Evolutionary conservation across 1,140 invertebrate genomes (phyloP).

Genomic region (Drosophila parabipectinata): DNA sequence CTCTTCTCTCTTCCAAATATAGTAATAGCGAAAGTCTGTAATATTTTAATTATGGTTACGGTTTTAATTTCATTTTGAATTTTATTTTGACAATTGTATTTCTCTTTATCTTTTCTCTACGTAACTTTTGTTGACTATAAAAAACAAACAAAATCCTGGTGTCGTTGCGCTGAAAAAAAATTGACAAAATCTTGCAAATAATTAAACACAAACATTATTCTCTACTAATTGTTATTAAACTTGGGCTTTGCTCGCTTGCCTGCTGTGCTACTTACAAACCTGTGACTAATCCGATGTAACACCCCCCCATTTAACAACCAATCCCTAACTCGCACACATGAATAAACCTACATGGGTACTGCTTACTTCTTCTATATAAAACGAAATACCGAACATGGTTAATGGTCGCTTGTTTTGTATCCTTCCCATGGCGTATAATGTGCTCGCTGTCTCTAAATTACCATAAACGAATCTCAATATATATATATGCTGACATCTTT

Average conservation of each 20-base stretch:
- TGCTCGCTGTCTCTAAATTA: constrained; percentile 61
- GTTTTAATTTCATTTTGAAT: constrained; percentile 62
- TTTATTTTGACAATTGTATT: constrained; percentile 80
- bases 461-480: constrained; percentile 52
- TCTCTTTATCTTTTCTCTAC: constrained; percentile 76
- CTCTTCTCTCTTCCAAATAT: constrained; percentile 41
- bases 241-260: constrained; percentile 77
- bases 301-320: constrained; percentile 34
- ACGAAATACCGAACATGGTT: constrained; percentile 54
- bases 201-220: constrained; percentile 52
- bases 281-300: constrained; percentile 41
- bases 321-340: constrained; percentile 36
- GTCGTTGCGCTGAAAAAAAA: constrained; percentile 75
- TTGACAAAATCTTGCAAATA: constrained; percentile 54
- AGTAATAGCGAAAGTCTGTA: constrained; percentile 55
- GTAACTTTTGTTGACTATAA: constrained; percentile 43
- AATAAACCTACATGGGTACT: constrained; percentile 66
- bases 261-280: constrained; percentile 61
- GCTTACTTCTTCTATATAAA: constrained; percentile 68
- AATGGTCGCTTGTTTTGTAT: constrained; percentile 67
- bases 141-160: constrained; percentile 64
- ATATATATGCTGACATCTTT: constrained; percentile 54
- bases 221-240: constrained; percentile 51
- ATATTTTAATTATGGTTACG: constrained; percentile 68
- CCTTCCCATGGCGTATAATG: constrained; percentile 51